These are phyloP conservation scores for Platynereis dumerilii DNA, from an alignment of 2,888 invertebrate genomes.

Conservation along the genomic window DNA sequence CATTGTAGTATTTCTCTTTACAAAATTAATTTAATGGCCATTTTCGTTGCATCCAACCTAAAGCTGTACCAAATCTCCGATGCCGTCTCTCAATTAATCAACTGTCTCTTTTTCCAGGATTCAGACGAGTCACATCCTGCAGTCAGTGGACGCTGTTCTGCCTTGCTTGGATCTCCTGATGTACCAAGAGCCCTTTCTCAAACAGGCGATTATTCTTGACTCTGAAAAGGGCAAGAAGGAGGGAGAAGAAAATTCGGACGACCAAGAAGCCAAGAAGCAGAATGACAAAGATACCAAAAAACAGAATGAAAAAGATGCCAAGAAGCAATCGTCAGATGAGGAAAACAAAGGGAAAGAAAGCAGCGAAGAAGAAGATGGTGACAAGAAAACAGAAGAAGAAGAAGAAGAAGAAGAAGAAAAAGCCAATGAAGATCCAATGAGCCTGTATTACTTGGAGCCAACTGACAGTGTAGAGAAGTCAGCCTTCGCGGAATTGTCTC, in stretches of 20 bases:
- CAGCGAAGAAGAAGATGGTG: neutral
- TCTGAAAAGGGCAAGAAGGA: neutral
- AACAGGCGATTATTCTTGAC: neutral
- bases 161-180: conserved; percentile 77
- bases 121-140: conserved; percentile 55
- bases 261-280: neutral
- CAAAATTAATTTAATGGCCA: too few relatives aligned
- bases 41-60: too few relatives aligned
- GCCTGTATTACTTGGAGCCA: too few relatives aligned
- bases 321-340: neutral
- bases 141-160: conserved; percentile 82
- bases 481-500: too few relatives aligned
- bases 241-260: neutral
- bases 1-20: too few relatives aligned
- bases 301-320: neutral
- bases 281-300: conserved; percentile 7
- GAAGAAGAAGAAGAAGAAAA: neutral
- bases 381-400: neutral
- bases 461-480: too few relatives aligned
- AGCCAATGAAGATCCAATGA: too few relatives aligned
- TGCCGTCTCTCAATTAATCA: too few relatives aligned
- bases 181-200: conserved; percentile 60
- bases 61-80: too few relatives aligned
- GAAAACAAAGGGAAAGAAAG: neutral
- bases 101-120: conserved; percentile 61